Conservation (phyloP, 1,140 invertebrate species). For the Stegodyphus mimosarum region DNA sequence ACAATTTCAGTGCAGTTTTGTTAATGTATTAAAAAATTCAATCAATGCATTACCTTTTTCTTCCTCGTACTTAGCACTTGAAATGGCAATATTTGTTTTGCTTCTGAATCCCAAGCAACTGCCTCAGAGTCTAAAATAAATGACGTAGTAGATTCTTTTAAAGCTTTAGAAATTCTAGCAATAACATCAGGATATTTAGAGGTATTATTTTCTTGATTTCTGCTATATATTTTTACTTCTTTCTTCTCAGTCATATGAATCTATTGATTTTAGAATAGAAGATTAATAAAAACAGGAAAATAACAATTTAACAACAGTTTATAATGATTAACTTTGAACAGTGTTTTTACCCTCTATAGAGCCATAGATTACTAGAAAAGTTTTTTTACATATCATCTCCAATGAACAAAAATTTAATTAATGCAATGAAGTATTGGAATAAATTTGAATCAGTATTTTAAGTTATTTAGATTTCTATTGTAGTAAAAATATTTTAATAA, state of each 20-base stretch:
- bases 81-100: conserved; percentile 94
- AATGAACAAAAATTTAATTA: no score
- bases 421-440: no score
- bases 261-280: conserved; percentile 66
- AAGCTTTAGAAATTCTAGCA: conserved; percentile 73
- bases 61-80: conserved; percentile 97
- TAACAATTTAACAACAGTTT: no score
- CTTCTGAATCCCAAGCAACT: conserved; percentile 94
- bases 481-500: no score
- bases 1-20: no score
- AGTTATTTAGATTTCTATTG: no score
- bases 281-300: not conserved
- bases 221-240: conserved; percentile 84
- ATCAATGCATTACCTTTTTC: conserved; percentile 78
- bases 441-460: no score
- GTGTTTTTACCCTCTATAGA: no score
- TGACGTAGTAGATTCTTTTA: conserved; percentile 76
- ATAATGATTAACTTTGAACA: no score
- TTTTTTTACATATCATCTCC: no score
- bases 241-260: conserved; percentile 81
- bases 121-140: conserved; percentile 97
- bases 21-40: no score
- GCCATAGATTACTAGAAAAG: no score
- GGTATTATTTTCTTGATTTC: conserved; percentile 99
- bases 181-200: conserved; percentile 98